Percentiles rank a stretch among this genome's conserved stretches.
Conservation (phyloP, 2,888 invertebrate genomes). For the Branchellion lobata region DNA sequence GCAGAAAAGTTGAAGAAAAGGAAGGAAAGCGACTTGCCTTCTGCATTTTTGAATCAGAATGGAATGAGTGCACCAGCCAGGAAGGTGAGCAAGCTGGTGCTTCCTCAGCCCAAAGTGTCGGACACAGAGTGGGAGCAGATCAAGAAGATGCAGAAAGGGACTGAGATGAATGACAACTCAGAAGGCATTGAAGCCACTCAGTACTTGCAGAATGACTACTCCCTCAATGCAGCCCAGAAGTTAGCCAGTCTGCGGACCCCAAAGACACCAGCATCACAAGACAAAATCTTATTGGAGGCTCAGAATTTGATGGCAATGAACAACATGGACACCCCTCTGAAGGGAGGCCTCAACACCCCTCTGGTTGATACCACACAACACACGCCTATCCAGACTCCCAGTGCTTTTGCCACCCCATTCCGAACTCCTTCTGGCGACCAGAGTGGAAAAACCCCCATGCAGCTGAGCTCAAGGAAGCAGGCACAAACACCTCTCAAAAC, state of each 20-base stretch:
- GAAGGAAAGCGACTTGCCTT: constrained; percentile 88
- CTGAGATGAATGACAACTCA: constrained; percentile 68
- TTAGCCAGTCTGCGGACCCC: constrained; percentile 71
- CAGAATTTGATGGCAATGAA: constrained; percentile 97
- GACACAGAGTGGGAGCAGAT: constrained; percentile 73
- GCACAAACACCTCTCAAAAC: constrained; percentile 67
- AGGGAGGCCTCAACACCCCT: constrained; percentile 91
- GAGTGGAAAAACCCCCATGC: constrained; percentile 20
- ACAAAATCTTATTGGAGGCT: constrained; percentile 78
- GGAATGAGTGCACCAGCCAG: constrained; percentile 74
- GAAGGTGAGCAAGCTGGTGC: constrained; percentile 89
- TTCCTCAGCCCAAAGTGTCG: constrained; percentile 94
- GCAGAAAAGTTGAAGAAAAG: constrained; percentile 90
- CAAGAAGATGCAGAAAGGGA: constrained; percentile 67
- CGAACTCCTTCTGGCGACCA: constrained; percentile 55
- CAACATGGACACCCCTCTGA: constrained; percentile 94
- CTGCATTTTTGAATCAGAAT: constrained; percentile 73
- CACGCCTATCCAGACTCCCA: constrained; percentile 65
- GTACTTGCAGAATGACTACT: constrained; percentile 85
- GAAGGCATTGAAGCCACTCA: constrained; percentile 78
- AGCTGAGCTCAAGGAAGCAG: constrained; percentile 8
- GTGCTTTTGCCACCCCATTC: constrained; percentile 61
- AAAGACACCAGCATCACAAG: constrained; percentile 78
- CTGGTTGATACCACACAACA: constrained; percentile 86
- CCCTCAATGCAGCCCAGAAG: constrained; percentile 65